Conservation (phyloP, 2,113 vertebrate genomes). For the Megaceryle torquata region DNA sequence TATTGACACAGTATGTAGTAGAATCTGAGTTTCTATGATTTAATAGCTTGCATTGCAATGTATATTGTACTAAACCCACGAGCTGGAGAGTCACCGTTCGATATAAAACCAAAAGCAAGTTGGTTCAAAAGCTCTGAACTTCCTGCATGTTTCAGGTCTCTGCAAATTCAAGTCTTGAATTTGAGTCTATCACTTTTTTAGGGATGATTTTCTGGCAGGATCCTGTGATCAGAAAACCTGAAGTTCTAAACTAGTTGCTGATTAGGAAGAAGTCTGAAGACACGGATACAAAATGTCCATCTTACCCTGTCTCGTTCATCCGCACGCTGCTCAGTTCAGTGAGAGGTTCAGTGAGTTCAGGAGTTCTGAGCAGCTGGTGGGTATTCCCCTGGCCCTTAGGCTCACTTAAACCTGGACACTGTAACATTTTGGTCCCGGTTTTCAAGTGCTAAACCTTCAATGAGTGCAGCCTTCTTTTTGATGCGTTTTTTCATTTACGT, state of each 20-base stretch:
- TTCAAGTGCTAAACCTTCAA: not conserved
- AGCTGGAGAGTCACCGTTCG: not conserved
- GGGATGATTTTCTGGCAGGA: not conserved
- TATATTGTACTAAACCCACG: not conserved
- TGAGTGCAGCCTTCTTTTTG: not conserved
- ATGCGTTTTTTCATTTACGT: not conserved
- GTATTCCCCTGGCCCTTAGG: not conserved
- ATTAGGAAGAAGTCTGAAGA: not conserved
- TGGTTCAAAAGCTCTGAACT: not conserved
- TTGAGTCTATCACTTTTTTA: not conserved
- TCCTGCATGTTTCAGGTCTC: not conserved
- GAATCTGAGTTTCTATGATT: not conserved
- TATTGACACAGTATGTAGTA: not conserved
- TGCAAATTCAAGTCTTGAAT: not conserved
- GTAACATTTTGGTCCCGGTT: not conserved
- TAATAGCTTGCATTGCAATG: not conserved
- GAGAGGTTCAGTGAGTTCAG: not conserved
- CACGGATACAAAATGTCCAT: not conserved
- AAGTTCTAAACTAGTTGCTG: not conserved
- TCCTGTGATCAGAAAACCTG: not conserved
- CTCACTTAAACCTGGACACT: not conserved
- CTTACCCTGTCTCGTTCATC: not conserved
- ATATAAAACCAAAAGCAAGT: not conserved
- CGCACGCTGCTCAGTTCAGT: not conserved
- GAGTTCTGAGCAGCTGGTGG: not conserved